Base-by-base conservation (phyloP, 2,888 invertebrate species). In the Pristionchus entomophagus region DNA sequence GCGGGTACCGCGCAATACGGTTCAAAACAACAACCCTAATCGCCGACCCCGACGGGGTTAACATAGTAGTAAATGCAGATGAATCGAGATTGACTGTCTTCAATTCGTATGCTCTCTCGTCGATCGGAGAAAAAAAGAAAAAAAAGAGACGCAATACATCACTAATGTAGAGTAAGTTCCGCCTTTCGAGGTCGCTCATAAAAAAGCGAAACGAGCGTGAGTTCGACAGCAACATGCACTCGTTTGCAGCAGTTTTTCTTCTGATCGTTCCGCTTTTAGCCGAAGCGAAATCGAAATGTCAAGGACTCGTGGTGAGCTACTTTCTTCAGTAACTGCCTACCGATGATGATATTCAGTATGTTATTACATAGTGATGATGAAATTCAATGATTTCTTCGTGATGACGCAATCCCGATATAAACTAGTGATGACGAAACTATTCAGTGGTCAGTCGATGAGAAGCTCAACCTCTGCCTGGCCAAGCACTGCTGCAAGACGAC, bases 381-480 rank as follows among this genome's bases (percentile, higher is more conserved):
- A n/a, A n/a, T n/a, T n/a, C n/a, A n/a, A n/a, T n/a, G n/a, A n/a
- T n/a, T n/a, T n/a, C n/a, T n/a, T n/a, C n/a, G n/a, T n/a, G n/a
- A n/a, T n/a, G n/a, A n/a, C n/a, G n/a, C n/a, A n/a, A n/a, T n/a
- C n/a, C n/a, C n/a, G n/a, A n/a, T n/a, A n/a, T n/a, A n/a, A n/a
- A 56, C 12, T 56, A 56, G 5, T 56, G 22, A 56, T 56, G 56
- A 14, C 19, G 56, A 56, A 19, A 38, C 38, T 14, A 38, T 82
- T 26, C n/a, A 82, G 82, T 82, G 53, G 56, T 35, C 12, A 12
- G 38, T 56, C 0, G 82, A 82, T 32, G 82, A 82, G 26, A 82
- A 38, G 41, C 59, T 82, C n/a, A 82, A 82, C 45, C 38, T 59
- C 35, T 82, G 82, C 26, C 35, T 82, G 53, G 82, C 82, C 10